phyloP scores from a whole-genome alignment of 2,113 vertebrate species.

The Spizaetus ornatus region DNA sequence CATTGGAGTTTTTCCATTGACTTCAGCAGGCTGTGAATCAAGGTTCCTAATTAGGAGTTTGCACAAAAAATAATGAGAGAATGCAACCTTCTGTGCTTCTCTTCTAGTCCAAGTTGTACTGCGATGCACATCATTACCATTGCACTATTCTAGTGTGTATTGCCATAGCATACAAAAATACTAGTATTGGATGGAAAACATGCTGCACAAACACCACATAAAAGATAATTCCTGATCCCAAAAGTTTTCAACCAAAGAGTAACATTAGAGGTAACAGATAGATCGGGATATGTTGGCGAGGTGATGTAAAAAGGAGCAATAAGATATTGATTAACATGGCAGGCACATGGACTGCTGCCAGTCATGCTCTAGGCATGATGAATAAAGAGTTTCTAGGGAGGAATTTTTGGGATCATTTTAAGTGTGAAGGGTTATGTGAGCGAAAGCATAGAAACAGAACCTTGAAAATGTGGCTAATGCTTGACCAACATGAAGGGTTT shows the following conservation, averaged over 20 bases:
- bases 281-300: neutral
- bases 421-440: neutral
- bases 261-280: neutral
- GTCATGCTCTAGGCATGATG: neutral
- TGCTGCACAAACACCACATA: neutral
- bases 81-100: conserved; percentile 10
- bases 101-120: neutral
- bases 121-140: neutral
- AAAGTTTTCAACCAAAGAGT: neutral
- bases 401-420: neutral
- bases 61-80: neutral
- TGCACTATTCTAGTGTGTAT: neutral
- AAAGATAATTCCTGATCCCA: neutral
- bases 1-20: neutral
- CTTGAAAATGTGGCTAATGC: neutral
- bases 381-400: neutral
- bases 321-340: too few species aligned
- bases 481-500: neutral
- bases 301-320: neutral
- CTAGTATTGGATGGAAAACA: neutral
- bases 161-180: neutral
- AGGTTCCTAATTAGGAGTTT: neutral
- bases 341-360: neutral
- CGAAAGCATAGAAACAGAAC: neutral
- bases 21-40: neutral